Evolutionary conservation across 2,888 invertebrate species (phyloP).

Genomic region (Drosophila parthenogenetica): DNA sequence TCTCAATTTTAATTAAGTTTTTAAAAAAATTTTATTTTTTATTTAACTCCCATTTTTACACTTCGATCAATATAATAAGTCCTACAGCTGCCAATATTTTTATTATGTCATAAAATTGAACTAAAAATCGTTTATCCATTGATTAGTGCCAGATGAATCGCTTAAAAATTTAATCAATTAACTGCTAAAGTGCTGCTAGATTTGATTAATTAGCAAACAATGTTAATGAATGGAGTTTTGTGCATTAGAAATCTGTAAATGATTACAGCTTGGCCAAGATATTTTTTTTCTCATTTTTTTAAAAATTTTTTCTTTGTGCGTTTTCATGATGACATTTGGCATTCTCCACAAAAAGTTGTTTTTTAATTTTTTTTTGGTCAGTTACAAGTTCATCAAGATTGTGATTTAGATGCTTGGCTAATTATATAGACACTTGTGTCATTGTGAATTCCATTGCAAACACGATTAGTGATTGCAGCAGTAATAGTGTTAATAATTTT

Average conservation of each 20-base stretch:
- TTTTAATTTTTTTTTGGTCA: neutral
- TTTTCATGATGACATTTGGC: slow-evolving; percentile 54
- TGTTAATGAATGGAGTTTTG: slow-evolving; percentile 11
- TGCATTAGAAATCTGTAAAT: slow-evolving; percentile 10
- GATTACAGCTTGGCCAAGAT: slow-evolving; percentile 12
- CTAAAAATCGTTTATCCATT: slow-evolving; percentile 10
- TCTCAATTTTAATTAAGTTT: no score
- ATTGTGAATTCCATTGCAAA: slow-evolving; percentile 41
- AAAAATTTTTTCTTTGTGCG: slow-evolving; percentile 31
- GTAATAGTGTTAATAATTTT: slow-evolving; percentile 21
- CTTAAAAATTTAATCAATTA: slow-evolving; percentile 1
- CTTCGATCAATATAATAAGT: neutral
- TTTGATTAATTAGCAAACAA: neutral
- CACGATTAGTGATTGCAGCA: slow-evolving; percentile 29
- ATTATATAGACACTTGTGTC: slow-evolving; percentile 27
- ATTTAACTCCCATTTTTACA: no score
- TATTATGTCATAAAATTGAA: neutral
- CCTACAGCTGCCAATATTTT: neutral
- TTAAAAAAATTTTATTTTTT: no score
- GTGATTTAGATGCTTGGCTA: slow-evolving; percentile 30
- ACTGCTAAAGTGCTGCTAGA: neutral
- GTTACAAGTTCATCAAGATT: slow-evolving; percentile 44
- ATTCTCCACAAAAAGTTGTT: slow-evolving; percentile 15
- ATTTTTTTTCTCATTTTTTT: no score
- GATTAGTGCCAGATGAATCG: slow-evolving; percentile 12